phyloP scores from a whole-genome alignment of 2,797 vertebrate genomes.

The Sphaeramia orbicularis region DNA sequence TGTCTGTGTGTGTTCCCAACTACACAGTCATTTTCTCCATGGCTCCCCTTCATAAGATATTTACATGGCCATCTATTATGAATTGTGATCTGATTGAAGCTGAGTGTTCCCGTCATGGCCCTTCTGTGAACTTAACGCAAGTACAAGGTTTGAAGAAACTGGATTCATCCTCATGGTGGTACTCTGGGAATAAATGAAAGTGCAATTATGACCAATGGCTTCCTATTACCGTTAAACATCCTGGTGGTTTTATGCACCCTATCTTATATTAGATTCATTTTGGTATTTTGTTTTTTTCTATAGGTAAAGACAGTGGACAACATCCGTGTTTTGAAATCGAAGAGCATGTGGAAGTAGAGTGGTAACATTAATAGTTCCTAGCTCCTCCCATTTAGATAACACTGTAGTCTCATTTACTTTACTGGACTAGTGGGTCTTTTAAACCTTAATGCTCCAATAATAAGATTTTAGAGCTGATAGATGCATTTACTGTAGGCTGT shows the following conservation, averaged over 20 bases:
- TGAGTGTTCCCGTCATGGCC: constrained; percentile 85
- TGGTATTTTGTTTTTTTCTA: no score
- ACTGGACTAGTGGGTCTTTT: no score
- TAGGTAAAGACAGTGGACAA: no score
- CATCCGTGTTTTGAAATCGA: no score
- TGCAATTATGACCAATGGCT: not conserved
- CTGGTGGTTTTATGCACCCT: not conserved
- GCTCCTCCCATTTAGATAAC: no score
- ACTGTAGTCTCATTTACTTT: no score
- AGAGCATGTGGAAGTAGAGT: no score
- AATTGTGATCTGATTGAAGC: constrained; percentile 87
- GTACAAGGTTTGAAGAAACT: constrained; percentile 29
- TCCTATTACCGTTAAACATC: not conserved
- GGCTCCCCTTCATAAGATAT: constrained; percentile 84
- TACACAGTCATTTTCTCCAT: constrained; percentile 84
- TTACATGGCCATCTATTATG: constrained; percentile 83
- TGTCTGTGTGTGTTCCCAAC: constrained; percentile 45
- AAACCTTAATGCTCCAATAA: no score
- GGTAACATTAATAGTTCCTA: no score
- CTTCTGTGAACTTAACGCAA: constrained; percentile 69
- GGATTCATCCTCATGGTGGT: constrained; percentile 17
- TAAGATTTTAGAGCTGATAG: no score
- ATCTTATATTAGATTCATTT: not conserved
- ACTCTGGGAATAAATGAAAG: constrained; percentile 2
- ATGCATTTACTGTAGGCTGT: no score